Conservation (phyloP, 2,888 invertebrate genomes). For the Bombyx huttoni region DNA sequence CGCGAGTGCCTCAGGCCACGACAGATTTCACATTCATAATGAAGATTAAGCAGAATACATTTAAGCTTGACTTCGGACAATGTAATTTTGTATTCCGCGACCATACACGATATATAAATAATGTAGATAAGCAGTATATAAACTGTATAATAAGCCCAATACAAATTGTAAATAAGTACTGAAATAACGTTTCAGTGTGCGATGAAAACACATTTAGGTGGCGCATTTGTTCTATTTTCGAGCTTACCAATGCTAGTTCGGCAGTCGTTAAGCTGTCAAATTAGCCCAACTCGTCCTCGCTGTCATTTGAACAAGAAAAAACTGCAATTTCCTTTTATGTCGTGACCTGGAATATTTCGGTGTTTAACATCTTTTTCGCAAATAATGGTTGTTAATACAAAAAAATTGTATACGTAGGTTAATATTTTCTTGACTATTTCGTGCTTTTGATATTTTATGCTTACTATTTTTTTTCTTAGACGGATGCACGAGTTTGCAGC, state of each 20-base stretch:
- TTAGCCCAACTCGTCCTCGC: conserved; percentile 39
- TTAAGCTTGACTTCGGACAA: conserved; percentile 19
- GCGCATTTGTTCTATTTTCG: conserved; percentile 23
- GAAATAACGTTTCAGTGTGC: conserved; percentile 21
- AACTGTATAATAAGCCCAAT: neutral
- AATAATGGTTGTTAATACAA: conserved; percentile 5
- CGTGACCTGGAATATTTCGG: conserved; percentile 44
- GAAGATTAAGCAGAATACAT: conserved; percentile 41
- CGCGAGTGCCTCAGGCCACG: conserved; percentile 49
- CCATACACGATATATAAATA: conserved; percentile 9
- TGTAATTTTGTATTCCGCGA: conserved; percentile 16
- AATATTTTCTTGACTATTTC: too few relatives aligned
- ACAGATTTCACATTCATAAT: conserved; percentile 57
- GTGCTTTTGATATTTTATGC: too few relatives aligned
- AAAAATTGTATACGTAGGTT: conserved; percentile 4
- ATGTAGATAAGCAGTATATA: too few relatives aligned
- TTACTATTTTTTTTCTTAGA: too few relatives aligned
- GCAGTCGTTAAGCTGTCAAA: conserved; percentile 49
- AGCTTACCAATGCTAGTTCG: conserved; percentile 26
- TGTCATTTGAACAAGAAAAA: conserved; percentile 44
- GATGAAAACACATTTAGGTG: conserved; percentile 21
- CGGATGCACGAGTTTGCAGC: too few relatives aligned
- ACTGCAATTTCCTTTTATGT: conserved; percentile 51
- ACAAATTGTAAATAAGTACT: conserved; percentile 18
- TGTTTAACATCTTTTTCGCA: conserved; percentile 12